phyloP scores from a whole-genome alignment of 2,888 invertebrate genomes.

The Molorchus minor region DNA sequence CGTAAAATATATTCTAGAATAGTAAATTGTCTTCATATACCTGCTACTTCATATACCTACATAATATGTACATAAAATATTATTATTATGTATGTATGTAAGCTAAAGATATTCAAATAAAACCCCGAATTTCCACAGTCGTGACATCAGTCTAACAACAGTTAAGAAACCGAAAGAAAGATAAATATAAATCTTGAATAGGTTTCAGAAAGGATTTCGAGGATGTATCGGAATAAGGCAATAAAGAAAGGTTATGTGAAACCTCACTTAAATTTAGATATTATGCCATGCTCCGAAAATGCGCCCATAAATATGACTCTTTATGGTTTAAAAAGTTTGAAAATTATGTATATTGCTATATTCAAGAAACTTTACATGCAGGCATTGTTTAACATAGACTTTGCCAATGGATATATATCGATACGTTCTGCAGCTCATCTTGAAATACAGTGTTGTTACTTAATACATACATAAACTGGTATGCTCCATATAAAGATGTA shows the following conservation, averaged over 20 bases:
- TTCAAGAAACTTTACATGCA: constrained; percentile 51
- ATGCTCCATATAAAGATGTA: too few species aligned
- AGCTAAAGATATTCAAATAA: too few species aligned
- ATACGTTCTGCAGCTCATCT: constrained; percentile 45
- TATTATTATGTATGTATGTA: too few species aligned
- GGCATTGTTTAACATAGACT: constrained; percentile 48
- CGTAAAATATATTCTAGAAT: too few species aligned
- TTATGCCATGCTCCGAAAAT: constrained; percentile 52
- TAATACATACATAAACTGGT: too few species aligned
- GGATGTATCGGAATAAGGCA: constrained; percentile 60
- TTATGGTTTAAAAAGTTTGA: constrained; percentile 57
- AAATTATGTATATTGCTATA: constrained; percentile 53
- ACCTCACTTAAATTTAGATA: constrained; percentile 60
- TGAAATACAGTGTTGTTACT: constrained; percentile 41
- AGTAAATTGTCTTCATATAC: too few species aligned
- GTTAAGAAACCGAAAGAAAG: constrained; percentile 45
- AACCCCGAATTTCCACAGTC: constrained; percentile 27
- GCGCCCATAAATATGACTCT: constrained; percentile 54
- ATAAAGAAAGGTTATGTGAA: constrained; percentile 61
- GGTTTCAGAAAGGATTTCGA: constrained; percentile 58
- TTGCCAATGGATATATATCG: constrained; percentile 44
- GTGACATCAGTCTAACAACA: constrained; percentile 33
- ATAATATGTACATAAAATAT: too few species aligned
- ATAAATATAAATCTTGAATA: constrained; percentile 57
- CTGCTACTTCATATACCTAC: too few species aligned